A percentile compares a stretch with the other conserved stretches of the same genome.
These are phyloP conservation scores for Andrena bicolor DNA, from an alignment of 2,888 invertebrate genomes.

Conservation along the genomic window DNA sequence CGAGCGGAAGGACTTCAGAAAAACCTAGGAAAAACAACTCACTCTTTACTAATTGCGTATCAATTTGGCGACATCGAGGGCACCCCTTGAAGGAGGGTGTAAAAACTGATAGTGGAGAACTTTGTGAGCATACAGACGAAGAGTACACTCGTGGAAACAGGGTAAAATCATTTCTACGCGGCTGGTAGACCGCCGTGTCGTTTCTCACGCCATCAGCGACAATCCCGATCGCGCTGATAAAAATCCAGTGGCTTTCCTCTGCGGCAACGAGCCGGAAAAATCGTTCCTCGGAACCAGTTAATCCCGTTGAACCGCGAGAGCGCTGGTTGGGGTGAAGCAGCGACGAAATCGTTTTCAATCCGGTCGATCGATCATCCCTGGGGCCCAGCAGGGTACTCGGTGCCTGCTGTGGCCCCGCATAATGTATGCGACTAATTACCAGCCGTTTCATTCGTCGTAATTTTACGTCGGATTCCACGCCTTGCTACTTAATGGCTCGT, in stretches of 20 bases:
- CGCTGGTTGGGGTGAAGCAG: slow-evolving; percentile 13
- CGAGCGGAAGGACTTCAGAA: slow-evolving; percentile 1
- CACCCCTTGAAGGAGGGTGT: background rate
- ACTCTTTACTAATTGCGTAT: too few species aligned
- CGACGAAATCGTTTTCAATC: slow-evolving; percentile 64
- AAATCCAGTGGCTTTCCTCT: slow-evolving; percentile 47
- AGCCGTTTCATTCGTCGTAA: slow-evolving; percentile 59
- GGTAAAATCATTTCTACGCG: background rate
- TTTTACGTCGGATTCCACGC: slow-evolving; percentile 58
- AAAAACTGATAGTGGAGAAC: background rate
- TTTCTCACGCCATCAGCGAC: background rate
- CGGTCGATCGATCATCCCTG: slow-evolving; percentile 65
- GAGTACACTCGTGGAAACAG: background rate
- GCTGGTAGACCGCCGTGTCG: background rate
- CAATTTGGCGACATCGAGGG: background rate
- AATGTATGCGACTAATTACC: slow-evolving; percentile 66
- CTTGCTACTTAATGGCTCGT: slow-evolving; percentile 51
- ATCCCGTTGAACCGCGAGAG: slow-evolving; percentile 37
- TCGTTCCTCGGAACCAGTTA: slow-evolving; percentile 52
- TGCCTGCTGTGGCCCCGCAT: slow-evolving; percentile 53
- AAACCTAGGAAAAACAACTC: background rate
- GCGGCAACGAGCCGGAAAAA: slow-evolving; percentile 43
- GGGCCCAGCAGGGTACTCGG: slow-evolving; percentile 39
- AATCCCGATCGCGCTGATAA: slow-evolving; percentile 33
- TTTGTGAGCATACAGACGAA: background rate